These are phyloP conservation scores for Rhinolophus sinicus DNA, from an alignment of 2,113 vertebrate species.

Conservation along the genomic window DNA sequence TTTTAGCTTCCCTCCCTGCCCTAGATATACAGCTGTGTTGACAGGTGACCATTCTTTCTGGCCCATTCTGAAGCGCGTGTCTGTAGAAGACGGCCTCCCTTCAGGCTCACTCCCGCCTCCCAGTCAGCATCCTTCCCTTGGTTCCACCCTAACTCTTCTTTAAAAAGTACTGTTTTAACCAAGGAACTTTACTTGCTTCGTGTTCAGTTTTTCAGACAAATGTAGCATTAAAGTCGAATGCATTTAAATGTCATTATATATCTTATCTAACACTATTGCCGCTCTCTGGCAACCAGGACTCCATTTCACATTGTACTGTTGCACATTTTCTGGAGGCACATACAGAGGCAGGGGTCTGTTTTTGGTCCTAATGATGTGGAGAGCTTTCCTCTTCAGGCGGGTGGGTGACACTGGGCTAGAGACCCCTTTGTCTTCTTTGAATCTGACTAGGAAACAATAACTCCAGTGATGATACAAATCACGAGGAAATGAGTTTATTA, in stretches of 20 bases:
- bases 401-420: background rate
- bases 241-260: background rate
- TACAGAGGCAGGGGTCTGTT: background rate
- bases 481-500: background rate
- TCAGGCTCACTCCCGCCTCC: background rate
- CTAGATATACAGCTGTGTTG: background rate
- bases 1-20: background rate
- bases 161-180: background rate
- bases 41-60: background rate
- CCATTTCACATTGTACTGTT: background rate
- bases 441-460: background rate
- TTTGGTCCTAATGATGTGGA: background rate
- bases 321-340: background rate
- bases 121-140: background rate
- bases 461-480: background rate
- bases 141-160: background rate
- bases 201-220: background rate
- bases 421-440: background rate
- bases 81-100: background rate
- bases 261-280: background rate
- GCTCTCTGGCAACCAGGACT: background rate
- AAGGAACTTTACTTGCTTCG: background rate
- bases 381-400: background rate
- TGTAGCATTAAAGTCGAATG: background rate
- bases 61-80: background rate